These are phyloP conservation scores for Neodiprion pinetum DNA, from an alignment of 1,140 invertebrate genomes.

Conservation along the genomic window DNA sequence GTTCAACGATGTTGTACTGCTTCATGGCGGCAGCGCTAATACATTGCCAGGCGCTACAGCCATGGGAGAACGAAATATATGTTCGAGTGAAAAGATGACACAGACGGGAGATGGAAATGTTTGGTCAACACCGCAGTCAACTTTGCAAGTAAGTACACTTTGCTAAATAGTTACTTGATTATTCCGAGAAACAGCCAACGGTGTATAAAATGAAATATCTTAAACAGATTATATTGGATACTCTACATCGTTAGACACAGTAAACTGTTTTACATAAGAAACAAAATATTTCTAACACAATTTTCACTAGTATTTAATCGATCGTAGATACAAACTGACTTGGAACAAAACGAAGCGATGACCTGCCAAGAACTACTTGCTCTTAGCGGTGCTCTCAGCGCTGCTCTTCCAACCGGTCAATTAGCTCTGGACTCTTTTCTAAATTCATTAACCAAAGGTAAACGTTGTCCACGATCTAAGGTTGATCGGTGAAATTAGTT, in stretches of 20 bases:
- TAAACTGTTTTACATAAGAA: too few species aligned
- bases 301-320: conserved; percentile 12
- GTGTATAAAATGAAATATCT: too few species aligned
- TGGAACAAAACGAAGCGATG: conserved; percentile 71
- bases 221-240: too few species aligned
- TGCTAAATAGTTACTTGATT: background rate
- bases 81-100: conserved; percentile 87
- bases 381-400: conserved; percentile 87
- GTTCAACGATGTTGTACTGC: conserved; percentile 84
- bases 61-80: conserved; percentile 71
- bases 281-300: too few species aligned
- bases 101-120: conserved; percentile 80
- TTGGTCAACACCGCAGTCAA: conserved; percentile 61
- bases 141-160: conserved; percentile 44
- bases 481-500: conserved; percentile 32
- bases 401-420: conserved; percentile 88
- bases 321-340: conserved; percentile 58
- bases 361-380: conserved; percentile 92
- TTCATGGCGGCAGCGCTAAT: conserved; percentile 68
- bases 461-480: conserved; percentile 44
- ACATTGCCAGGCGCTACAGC: conserved; percentile 46
- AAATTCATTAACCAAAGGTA: conserved; percentile 78
- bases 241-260: too few species aligned
- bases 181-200: too few species aligned
- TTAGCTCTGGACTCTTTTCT: conserved; percentile 82